phyloP scores from a whole-genome alignment of 1,140 invertebrate species.

The Drosophila athabasca region DNA sequence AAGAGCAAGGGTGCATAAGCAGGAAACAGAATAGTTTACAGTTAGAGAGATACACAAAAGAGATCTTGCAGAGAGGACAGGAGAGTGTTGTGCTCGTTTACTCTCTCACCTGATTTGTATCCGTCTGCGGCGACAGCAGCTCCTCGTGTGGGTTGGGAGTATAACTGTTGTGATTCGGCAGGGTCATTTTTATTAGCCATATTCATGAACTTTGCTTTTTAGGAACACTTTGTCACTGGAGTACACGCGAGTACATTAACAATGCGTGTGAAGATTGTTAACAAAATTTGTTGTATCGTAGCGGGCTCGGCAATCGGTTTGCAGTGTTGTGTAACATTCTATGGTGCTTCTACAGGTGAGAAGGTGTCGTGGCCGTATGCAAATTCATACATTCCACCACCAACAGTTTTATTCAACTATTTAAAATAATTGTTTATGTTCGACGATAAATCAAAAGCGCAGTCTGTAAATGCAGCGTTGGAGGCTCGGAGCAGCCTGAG shows the following conservation, averaged over 20 bases:
- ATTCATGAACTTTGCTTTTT: slow-evolving; percentile 15
- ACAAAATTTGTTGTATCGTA: slow-evolving; percentile 7
- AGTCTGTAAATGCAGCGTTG: too few relatives aligned
- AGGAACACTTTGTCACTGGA: slow-evolving; percentile 42
- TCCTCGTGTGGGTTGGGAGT: slow-evolving; percentile 51
- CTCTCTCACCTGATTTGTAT: slow-evolving; percentile 61
- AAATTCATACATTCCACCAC: too few relatives aligned
- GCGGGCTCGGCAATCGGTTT: too few relatives aligned
- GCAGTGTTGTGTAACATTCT: too few relatives aligned
- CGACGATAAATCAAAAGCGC: too few relatives aligned
- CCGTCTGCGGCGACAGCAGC: slow-evolving; percentile 54
- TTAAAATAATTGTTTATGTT: too few relatives aligned
- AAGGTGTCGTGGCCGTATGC: too few relatives aligned
- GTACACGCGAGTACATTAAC: slow-evolving; percentile 16
- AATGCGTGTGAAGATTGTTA: slow-evolving; percentile 46
- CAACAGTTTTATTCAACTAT: too few relatives aligned
- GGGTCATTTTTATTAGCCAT: slow-evolving; percentile 45
- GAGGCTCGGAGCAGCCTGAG: too few relatives aligned
- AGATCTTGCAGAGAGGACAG: not conserved
- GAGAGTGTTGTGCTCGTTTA: slow-evolving; percentile 10
- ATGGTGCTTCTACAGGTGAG: too few relatives aligned
- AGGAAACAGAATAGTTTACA: not conserved
- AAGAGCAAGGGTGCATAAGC: too few relatives aligned
- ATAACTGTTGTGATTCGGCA: slow-evolving; percentile 58
- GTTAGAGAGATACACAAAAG: slow-evolving; percentile 17